phyloP scores from a whole-genome alignment of 2,888 invertebrate genomes.

The Drosophila koepferae region DNA sequence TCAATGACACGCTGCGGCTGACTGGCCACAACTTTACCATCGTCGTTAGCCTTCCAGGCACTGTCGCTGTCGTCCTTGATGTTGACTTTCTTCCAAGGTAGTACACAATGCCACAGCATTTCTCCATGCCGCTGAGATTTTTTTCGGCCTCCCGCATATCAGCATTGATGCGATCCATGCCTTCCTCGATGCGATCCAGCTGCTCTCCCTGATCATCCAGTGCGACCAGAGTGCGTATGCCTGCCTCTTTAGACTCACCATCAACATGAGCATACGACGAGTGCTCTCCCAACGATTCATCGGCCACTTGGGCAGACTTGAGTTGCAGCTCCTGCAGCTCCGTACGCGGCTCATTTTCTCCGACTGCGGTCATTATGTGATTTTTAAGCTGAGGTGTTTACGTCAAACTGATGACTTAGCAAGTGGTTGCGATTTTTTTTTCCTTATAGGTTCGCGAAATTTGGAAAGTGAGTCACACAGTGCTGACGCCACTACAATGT shows the following conservation, averaged over 20 bases:
- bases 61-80: conserved; percentile 80
- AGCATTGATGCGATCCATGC: conserved; percentile 83
- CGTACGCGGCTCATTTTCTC: conserved; percentile 76
- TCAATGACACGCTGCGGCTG: conserved; percentile 82
- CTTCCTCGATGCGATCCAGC: conserved; percentile 81
- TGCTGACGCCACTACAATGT: conserved; percentile 28
- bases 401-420: conserved; percentile 46
- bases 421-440: conserved; percentile 60
- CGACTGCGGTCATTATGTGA: conserved; percentile 65
- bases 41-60: conserved; percentile 82
- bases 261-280: conserved; percentile 75
- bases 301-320: conserved; percentile 79
- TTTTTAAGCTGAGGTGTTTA: conserved; percentile 8
- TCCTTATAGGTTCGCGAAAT: conserved; percentile 30
- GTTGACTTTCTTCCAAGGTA: conserved; percentile 82
- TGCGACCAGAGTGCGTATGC: conserved; percentile 81
- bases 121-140: conserved; percentile 82
- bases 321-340: conserved; percentile 81
- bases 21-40: conserved; percentile 81
- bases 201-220: conserved; percentile 82
- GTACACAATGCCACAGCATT: conserved; percentile 81
- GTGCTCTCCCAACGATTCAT: conserved; percentile 82
- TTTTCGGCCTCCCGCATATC: conserved; percentile 83
- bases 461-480: conserved; percentile 61
- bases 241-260: conserved; percentile 83